These are phyloP conservation scores for Amphiprion percula DNA, from an alignment of 2,113 vertebrate species.

Conservation along the genomic window DNA sequence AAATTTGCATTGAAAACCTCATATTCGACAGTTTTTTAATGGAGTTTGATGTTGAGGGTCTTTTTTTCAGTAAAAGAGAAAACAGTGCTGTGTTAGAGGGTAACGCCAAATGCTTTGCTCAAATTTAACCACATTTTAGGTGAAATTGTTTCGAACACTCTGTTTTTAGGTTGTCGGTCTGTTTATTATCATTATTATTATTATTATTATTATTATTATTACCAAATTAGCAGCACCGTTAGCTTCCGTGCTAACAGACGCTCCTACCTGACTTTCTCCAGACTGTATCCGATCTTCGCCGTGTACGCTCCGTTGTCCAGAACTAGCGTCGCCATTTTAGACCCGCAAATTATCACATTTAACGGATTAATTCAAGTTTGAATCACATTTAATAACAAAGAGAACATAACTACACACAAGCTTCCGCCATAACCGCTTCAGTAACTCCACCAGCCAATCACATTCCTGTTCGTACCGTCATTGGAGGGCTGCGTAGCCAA, in stretches of 20 bases:
- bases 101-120: too few species aligned
- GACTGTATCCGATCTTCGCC: conserved; percentile 95
- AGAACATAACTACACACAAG: neutral
- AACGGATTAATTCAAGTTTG: neutral
- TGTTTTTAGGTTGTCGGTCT: neutral
- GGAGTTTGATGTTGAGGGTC: neutral
- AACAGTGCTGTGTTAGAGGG: too few species aligned
- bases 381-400: accelerated
- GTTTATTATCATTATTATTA: neutral
- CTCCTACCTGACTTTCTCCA: conserved; percentile 90
- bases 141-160: too few species aligned
- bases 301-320: conserved; percentile 96
- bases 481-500: conserved; percentile 32
- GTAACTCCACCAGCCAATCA: neutral
- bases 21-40: neutral
- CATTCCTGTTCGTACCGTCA: neutral
- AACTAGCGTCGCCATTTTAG: conserved; percentile 91
- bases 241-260: neutral
- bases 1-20: neutral
- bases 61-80: neutral
- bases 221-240: neutral
- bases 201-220: neutral
- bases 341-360: accelerated
- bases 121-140: too few species aligned
- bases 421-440: neutral